Base-by-base conservation (phyloP, 2,113 vertebrate genomes). In the Chelonoidis abingdonii region DNA sequence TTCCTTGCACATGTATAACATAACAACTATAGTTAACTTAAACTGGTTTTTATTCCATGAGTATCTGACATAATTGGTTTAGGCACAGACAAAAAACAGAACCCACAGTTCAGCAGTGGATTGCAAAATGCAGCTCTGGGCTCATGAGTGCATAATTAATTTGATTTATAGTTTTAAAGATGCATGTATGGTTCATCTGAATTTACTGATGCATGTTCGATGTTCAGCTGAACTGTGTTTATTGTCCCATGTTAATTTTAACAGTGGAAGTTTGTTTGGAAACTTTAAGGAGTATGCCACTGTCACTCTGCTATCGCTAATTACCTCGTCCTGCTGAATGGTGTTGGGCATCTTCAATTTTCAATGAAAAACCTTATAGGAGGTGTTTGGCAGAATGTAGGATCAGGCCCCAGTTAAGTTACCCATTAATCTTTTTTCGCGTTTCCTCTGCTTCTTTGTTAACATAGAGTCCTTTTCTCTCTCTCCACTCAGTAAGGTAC, bases 1-100 rank as follows among this genome's bases (percentile, higher is more conserved):
- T 88, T 95, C 93, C 22, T 88, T 27, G 53, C 84, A 11, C 50
- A 78, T 97, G 95, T 91, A 44, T 89, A 88, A 83, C 25, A 49
- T 41, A 65, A 38, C 44, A 88, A 10, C 41, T 1, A 5, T 10
- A 84, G 38, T 65, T 84, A 96, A 92, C 88, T 80, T 88, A 84
- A 49, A 80, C 35, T 72, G 19, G 6, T 38, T 69, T 95, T 95
- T 88, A 5, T 95, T 94, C 89, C 53, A 25, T 90, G 93, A 86
- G 24, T 89, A 41, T 93, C 47, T 94, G 12, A 87, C 86, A 29
- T 95, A 80, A 86, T 96, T 90, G 65, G 6, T 72, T 94, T 84
- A 92, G 94, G 53, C 69, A 84, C 56, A 82, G 1, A 79, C 79
- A 79, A 75, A 53, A 83, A 92, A 47, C 35, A 91, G 83, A 92